phyloP scores from a whole-genome alignment of 2,113 vertebrate genomes.

The Menidia beryllina region DNA sequence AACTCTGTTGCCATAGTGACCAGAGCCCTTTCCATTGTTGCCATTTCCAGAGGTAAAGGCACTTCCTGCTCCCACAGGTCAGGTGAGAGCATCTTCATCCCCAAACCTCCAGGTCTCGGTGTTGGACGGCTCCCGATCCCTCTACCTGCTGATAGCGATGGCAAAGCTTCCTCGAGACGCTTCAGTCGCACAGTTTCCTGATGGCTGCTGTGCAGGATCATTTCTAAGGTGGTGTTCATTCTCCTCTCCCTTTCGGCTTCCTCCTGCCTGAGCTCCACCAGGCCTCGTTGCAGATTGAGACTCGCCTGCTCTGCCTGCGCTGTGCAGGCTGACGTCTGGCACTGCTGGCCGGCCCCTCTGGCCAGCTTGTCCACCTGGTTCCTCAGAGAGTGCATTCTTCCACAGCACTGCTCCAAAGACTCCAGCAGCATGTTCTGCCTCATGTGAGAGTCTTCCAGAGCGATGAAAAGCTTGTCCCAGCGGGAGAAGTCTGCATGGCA shows the following conservation, averaged over 20 bases:
- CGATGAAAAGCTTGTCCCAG: conserved; percentile 94
- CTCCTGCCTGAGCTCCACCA: conserved; percentile 54
- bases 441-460: conserved; percentile 93
- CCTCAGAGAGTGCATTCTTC: conserved; percentile 65
- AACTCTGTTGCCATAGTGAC: conserved; percentile 70
- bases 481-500: conserved; percentile 82
- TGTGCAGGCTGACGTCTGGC: conserved; percentile 58
- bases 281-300: conserved; percentile 34
- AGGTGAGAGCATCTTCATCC: conserved; percentile 23
- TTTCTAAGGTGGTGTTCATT: conserved; percentile 54
- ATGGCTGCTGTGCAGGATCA: conserved; percentile 43
- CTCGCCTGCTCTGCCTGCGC: conserved; percentile 45
- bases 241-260: conserved; percentile 61
- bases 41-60: conserved; percentile 18
- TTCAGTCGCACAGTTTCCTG: conserved; percentile 41
- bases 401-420: conserved; percentile 78
- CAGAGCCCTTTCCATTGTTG: conserved; percentile 58
- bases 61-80: conserved; percentile 57
- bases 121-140: conserved; percentile 26
- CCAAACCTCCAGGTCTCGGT: conserved; percentile 5
- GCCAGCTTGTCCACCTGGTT: conserved; percentile 58
- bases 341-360: conserved; percentile 46
- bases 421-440: conserved; percentile 90
- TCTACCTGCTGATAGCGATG: not conserved
- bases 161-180: conserved; percentile 45